Base-by-base conservation (phyloP, 1,140 invertebrate genomes). In the Holcopasites calliopsidis region DNA sequence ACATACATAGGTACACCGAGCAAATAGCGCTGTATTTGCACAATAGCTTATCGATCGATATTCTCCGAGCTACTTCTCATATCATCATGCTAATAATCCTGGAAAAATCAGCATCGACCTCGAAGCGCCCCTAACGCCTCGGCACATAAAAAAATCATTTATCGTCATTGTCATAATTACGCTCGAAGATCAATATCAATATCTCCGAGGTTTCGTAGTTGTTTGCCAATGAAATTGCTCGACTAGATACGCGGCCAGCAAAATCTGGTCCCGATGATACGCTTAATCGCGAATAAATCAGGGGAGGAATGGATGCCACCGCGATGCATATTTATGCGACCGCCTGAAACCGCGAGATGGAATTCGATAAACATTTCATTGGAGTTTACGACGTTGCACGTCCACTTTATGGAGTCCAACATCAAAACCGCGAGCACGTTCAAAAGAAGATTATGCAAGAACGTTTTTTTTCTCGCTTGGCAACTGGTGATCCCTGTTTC, bases 351-450 rank as follows among this genome's bases (percentile, higher is more conserved):
- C 70, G 83, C 77, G 74, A 89, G 88, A 89, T 89, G 86, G 88
- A 89, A 89, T 89, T 89, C 86, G 57, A n/a, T n/a, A n/a, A 73
- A 79, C 80, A 84, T 85, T 87, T 89, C 80, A 73, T 54, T 58
- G 68, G 52, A 64, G 31, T 21, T 42, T 65, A 69, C 64, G 52
- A 50, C 38, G 33, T 23, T 52, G 42, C 44, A 50, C 49, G 60
- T 47, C 52, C 69, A 47, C 76, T 64, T 64, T 38, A 33, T 52
- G 54, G n/a, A n/a, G 38, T 38, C 50, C 42, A 52, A 79, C 58
- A 58, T 69, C 58, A 72, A 58, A 79, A 68, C n/a, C 47, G 70
- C 62, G 26, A 52, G 16, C 57, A 8, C 16, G 23, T 10, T 38
- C n/a, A 50, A 23, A 52, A 35, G 42, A 76, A 66, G 76, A 80